Base-by-base conservation (phyloP, 1,140 invertebrate species). In the Papilio glaucus region DNA sequence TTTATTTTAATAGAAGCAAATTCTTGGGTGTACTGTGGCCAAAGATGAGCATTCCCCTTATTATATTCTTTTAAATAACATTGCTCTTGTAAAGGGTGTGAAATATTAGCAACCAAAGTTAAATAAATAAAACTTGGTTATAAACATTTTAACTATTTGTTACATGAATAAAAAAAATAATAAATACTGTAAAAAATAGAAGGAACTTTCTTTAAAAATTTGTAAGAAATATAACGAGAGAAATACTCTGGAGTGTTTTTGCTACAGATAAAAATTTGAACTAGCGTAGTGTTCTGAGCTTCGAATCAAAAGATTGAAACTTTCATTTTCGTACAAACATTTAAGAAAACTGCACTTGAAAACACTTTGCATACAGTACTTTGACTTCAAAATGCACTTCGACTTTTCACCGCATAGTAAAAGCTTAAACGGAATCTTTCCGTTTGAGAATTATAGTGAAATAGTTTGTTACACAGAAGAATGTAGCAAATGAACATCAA, bases 331-430 rank as follows among this genome's bases (percentile, higher is more conserved):
- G 10, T 0, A 5, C 21, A 57, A 57, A 26, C 42, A 24, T 57
- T 26, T 12, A 26, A 57, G 49, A 57, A 26, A 57, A 57, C 49
- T 57, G 49, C 49, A 57, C 49, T 57, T 57, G 49, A 57, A 57
- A 57, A 57, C 49, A 57, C 49, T 57, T 57, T 57, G 49, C 49
- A 57, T 57, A 57, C 24, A 57, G 21, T 57, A 57, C 49, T 57
- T 57, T 57, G 49, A 57, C 49, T 57, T 57, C 49, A 57, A 57
- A 57, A 57, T 24, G 49, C 49, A 57, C 49, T 57, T 57, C 49
- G 10, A 9, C 8, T 57, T 49, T 21, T 57, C 49, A 26, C 21
- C 49, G 24, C 49, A 57, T 24, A 57, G 21, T 57, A 57, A 57
- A 57, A 57, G 49, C 49, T 57, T 57, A 24, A 33, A 26, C 21